Conservation (phyloP, 2,888 invertebrate genomes). For the Pseudococcus longispinus region DNA sequence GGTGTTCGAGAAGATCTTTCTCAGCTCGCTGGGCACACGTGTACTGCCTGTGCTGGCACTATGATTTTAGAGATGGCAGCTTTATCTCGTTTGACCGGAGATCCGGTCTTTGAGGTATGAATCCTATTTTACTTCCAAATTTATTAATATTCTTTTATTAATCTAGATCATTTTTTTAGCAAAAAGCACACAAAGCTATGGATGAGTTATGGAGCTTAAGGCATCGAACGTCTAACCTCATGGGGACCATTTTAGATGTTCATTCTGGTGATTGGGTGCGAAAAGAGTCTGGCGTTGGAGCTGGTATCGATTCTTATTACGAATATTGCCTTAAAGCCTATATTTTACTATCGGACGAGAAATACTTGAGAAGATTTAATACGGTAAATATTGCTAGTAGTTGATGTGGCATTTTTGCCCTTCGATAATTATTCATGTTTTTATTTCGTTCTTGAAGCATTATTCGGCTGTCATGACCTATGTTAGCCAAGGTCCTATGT, state of each 20-base stretch:
- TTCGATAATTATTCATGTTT: background rate
- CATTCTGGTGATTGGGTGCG: slow-evolving; percentile 98
- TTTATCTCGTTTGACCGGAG: slow-evolving; percentile 88
- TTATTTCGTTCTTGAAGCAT: slow-evolving; percentile 69
- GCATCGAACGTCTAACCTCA: slow-evolving; percentile 88
- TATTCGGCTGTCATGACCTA: slow-evolving; percentile 97
- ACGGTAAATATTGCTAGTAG: slow-evolving; percentile 61
- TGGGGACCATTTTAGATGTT: slow-evolving; percentile 97
- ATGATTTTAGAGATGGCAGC: slow-evolving; percentile 98
- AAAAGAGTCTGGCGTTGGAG: slow-evolving; percentile 96
- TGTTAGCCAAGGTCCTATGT: slow-evolving; percentile 91
- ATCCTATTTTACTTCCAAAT: background rate
- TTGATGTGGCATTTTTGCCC: background rate
- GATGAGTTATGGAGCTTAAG: slow-evolving; percentile 94
- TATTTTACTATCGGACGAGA: slow-evolving; percentile 91
- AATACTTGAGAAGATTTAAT: slow-evolving; percentile 92
- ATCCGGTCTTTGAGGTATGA: slow-evolving; percentile 82
- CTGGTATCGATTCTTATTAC: slow-evolving; percentile 98
- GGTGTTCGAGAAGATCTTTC: slow-evolving; percentile 81
- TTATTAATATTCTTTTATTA: slow-evolving; percentile 1
- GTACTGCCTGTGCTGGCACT: slow-evolving; percentile 98
- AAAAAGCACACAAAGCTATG: slow-evolving; percentile 95
- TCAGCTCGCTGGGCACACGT: slow-evolving; percentile 84
- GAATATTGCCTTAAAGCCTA: slow-evolving; percentile 98
- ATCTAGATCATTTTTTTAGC: slow-evolving; percentile 63